phyloP scores from a whole-genome alignment of 1,140 invertebrate genomes.

The Heterodera schachtii region DNA sequence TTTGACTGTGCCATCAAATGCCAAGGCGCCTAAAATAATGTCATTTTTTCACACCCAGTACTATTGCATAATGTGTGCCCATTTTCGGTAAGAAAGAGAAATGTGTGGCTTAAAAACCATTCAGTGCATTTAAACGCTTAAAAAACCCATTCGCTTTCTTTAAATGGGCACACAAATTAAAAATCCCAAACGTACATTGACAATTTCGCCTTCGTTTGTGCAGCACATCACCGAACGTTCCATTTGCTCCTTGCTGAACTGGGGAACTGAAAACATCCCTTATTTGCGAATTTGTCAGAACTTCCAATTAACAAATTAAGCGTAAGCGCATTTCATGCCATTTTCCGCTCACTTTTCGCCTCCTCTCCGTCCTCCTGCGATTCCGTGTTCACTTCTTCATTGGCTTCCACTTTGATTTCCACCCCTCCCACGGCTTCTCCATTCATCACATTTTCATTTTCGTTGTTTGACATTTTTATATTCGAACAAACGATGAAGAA shows the following conservation, averaged over 20 bases:
- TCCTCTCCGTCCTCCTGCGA: not conserved
- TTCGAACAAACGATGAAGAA: not conserved
- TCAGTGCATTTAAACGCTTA: no score
- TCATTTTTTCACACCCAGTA: not conserved
- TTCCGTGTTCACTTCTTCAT: not conserved
- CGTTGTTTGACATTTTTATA: not conserved
- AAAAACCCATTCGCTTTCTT: no score
- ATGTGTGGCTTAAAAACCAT: no score
- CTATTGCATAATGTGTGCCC: no score
- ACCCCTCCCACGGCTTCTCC: not conserved
- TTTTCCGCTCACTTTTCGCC: not conserved
- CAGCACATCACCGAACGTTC: conserved; percentile 16
- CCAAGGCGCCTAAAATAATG: conserved; percentile 20
- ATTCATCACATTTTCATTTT: not conserved
- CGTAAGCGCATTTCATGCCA: no score
- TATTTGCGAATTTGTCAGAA: not conserved
- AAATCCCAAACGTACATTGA: not conserved
- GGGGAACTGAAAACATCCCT: not conserved
- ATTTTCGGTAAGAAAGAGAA: no score
- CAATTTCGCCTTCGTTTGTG: not conserved
- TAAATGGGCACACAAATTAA: not conserved
- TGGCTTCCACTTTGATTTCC: not conserved
- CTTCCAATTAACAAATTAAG: no score
- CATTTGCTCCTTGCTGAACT: conserved; percentile 23
- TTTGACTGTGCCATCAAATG: conserved; percentile 9